Evolutionary conservation across 2,113 vertebrate species (phyloP).

Genomic region (Callaeas wilsoni): DNA sequence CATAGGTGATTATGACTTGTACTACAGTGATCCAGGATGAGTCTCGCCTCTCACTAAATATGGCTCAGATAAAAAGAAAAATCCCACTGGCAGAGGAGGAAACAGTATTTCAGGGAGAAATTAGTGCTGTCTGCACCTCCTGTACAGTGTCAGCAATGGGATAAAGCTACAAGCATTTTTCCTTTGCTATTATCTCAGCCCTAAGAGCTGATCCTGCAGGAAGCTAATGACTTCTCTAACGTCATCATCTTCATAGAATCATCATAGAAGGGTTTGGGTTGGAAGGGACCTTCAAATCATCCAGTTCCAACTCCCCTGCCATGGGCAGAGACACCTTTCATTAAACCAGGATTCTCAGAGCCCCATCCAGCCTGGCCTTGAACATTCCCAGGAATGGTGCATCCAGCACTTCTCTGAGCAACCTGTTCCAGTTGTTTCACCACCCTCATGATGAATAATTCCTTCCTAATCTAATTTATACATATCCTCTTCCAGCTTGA

Average conservation of each 20-base stretch:
- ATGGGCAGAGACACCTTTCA: neutral
- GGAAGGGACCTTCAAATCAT: neutral
- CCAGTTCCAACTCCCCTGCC: accelerated
- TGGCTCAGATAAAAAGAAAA: neutral
- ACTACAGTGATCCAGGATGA: neutral
- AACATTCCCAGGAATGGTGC: neutral
- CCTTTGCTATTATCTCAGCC: neutral
- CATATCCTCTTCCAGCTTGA: neutral
- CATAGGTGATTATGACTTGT: neutral
- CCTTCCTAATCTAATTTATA: neutral
- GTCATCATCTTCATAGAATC: neutral
- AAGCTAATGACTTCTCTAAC: neutral
- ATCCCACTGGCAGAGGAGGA: neutral
- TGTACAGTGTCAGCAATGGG: neutral
- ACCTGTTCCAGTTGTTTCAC: neutral
- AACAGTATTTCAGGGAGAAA: neutral
- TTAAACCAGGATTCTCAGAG: neutral
- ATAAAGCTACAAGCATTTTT: neutral
- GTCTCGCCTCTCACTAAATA: neutral
- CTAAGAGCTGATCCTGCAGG: neutral
- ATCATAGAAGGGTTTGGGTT: neutral
- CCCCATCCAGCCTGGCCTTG: neutral
- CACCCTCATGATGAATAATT: neutral
- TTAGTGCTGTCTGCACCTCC: neutral
- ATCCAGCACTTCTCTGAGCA: neutral